Conservation (phyloP, 2,888 invertebrate species). For the Agrochola lychnidis region DNA sequence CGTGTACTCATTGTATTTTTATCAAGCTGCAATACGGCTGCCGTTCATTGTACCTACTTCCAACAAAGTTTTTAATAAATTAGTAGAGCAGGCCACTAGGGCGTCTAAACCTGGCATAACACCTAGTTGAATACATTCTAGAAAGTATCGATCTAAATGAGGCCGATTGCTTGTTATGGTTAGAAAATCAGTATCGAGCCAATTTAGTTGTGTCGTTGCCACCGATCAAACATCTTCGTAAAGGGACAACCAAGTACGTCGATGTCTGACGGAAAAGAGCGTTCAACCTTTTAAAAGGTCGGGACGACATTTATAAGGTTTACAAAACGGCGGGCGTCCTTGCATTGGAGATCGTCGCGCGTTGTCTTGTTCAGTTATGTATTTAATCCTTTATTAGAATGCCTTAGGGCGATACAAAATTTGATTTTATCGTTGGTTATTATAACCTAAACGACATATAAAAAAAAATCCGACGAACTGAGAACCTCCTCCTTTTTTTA, state of each 20-base stretch:
- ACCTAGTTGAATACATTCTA: conserved; percentile 30
- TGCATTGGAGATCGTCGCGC: conserved; percentile 14
- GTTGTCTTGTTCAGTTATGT: conserved; percentile 20
- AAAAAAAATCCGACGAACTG: too few relatives aligned
- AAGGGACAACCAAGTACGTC: conserved; percentile 10
- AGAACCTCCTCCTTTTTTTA: too few relatives aligned
- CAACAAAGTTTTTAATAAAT: conserved; percentile 36
- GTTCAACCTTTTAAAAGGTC: conserved; percentile 56
- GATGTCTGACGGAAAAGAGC: conserved; percentile 32
- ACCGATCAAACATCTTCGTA: neutral
- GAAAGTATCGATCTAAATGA: neutral
- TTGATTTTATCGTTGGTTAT: conserved; percentile 22
- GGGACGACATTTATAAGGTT: conserved; percentile 34
- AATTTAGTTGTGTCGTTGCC: neutral
- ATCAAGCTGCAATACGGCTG: conserved; percentile 54
- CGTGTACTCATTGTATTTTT: conserved; percentile 56
- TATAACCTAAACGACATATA: neutral
- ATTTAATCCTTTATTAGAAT: conserved; percentile 29
- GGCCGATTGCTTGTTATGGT: neutral
- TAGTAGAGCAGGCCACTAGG: conserved; percentile 33
- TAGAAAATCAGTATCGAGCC: neutral
- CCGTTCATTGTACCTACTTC: conserved; percentile 40
- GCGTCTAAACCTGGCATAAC: conserved; percentile 21
- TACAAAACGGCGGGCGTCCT: conserved; percentile 24
- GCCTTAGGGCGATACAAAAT: neutral